Evolutionary conservation across 2,888 invertebrate species (phyloP).

Genomic region (Brachypterus glaber): DNA sequence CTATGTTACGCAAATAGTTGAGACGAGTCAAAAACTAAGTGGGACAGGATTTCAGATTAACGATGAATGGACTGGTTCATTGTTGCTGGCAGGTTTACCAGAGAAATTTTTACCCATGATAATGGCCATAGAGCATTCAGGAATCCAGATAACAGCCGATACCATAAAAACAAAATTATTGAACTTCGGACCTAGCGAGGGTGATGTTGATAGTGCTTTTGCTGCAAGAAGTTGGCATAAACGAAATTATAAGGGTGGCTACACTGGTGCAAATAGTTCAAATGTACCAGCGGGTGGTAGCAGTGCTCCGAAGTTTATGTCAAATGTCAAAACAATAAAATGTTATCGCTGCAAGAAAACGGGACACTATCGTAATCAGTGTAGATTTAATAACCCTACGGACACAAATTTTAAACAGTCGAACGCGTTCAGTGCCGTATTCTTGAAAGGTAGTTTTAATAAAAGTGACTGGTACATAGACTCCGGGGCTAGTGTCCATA

Average conservation of each 20-base stretch:
- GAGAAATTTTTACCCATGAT: conserved; percentile 21
- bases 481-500: conserved; percentile 25
- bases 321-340: conserved; percentile 11
- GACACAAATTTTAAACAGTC: no score
- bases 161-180: conserved; percentile 24
- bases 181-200: conserved; percentile 14
- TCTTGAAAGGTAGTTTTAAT: no score
- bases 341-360: conserved; percentile 18
- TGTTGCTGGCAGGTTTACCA: conserved; percentile 21
- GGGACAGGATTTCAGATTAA: conserved; percentile 8
- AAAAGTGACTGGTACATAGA: conserved; percentile 25
- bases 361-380: conserved; percentile 20
- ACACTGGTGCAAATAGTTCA: conserved; percentile 2
- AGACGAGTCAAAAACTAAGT: not conserved
- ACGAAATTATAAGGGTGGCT: not conserved
- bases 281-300: no score
- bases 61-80: conserved; percentile 16
- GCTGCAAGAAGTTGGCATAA: not conserved
- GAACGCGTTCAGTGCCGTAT: no score
- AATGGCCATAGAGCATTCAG: conserved; percentile 24
- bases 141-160: conserved; percentile 21
- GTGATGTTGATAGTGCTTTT: not conserved
- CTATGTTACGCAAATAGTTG: conserved; percentile 4
- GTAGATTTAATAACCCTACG: no score
- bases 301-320: no score